A percentile compares a stretch with the other conserved stretches of the same genome.
Evolutionary conservation across 2,113 vertebrate genomes (phyloP).

Genomic region (Oxygymnocypris stewartii): DNA sequence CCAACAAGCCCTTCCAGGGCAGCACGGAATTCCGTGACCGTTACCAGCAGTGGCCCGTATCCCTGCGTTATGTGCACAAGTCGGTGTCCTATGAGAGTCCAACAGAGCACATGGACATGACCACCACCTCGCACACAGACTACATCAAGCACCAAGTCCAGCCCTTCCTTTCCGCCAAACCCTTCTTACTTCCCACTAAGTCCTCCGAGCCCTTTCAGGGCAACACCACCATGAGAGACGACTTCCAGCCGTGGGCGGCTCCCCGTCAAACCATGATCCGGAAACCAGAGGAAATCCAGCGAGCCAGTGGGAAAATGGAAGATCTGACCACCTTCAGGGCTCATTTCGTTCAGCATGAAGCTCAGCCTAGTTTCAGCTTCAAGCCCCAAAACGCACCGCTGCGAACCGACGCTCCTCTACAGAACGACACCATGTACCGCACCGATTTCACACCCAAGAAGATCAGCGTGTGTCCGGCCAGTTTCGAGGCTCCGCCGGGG

Average conservation of each 20-base stretch:
- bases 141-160: constrained; percentile 68
- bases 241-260: constrained; percentile 76
- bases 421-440: constrained; percentile 75
- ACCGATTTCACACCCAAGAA: constrained; percentile 76
- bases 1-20: constrained; percentile 67
- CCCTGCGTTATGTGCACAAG: constrained; percentile 60
- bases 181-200: constrained; percentile 59
- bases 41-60: constrained; percentile 75
- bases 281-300: constrained; percentile 69
- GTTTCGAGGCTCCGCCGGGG: constrained; percentile 68
- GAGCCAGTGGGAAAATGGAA: constrained; percentile 76
- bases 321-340: constrained; percentile 79
- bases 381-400: constrained; percentile 64
- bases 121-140: constrained; percentile 72
- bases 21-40: constrained; percentile 80
- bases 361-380: constrained; percentile 70
- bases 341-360: constrained; percentile 75
- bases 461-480: constrained; percentile 75
- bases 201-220: constrained; percentile 75
- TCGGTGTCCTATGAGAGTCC: constrained; percentile 69
- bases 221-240: constrained; percentile 78
- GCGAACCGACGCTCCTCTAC: constrained; percentile 65
- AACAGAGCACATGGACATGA: constrained; percentile 72
- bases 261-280: constrained; percentile 67
- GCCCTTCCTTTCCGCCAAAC: constrained; percentile 69